These are phyloP conservation scores for Crotophaga sulcirostris DNA, from an alignment of 2,113 vertebrate genomes.

Conservation along the genomic window DNA sequence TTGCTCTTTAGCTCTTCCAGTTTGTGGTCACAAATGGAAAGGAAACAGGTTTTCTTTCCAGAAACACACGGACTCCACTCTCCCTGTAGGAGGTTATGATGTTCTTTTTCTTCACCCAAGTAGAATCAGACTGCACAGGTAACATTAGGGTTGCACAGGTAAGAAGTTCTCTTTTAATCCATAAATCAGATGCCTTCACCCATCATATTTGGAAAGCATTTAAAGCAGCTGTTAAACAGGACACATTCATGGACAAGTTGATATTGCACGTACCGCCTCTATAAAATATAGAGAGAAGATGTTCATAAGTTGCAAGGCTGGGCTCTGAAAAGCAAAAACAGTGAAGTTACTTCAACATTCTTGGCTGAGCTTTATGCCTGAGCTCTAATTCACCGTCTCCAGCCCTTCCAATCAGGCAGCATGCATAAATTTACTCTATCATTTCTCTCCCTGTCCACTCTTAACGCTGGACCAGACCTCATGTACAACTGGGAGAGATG, in stretches of 20 bases:
- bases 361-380: neutral
- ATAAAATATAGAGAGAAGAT: slow-evolving; percentile 81
- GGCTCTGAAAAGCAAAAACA: slow-evolving; percentile 78
- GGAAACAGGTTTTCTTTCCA: neutral
- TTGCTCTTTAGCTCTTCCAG: neutral
- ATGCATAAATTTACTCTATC: neutral
- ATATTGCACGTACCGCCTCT: slow-evolving; percentile 74
- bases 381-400: neutral
- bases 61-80: neutral
- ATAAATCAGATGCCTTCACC: neutral
- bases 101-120: neutral
- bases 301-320: slow-evolving; percentile 84
- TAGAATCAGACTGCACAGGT: neutral
- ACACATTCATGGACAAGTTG: rapidly evolving
- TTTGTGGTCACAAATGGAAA: neutral
- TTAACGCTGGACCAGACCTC: neutral
- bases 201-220: neutral
- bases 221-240: neutral
- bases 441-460: rapidly evolving
- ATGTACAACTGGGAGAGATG: rapidly evolving
- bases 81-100: neutral
- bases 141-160: neutral
- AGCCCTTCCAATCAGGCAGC: neutral
- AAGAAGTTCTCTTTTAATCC: neutral
- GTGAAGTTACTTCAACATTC: neutral